Evolutionary conservation across 2,888 invertebrate genomes (phyloP), one percentile per base, ranked within the genome.

Genomic region (Phragmatobia fuliginosa): DNA sequence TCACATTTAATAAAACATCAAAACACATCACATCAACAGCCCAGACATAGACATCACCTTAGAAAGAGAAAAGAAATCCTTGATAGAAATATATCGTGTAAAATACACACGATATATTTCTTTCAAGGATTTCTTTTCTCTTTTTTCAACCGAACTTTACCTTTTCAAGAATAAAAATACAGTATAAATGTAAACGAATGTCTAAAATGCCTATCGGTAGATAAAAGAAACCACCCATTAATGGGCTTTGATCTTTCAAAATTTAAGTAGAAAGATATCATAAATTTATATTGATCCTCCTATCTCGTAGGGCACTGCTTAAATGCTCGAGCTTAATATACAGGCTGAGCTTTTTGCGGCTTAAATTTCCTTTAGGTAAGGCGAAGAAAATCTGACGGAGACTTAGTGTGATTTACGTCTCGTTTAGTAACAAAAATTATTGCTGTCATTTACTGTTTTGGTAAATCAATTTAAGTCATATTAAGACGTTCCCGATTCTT

Each of bases 281-380:
- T 56, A 56, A 28, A 56, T 56, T 56, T 28, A 28, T 56, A 56
- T 56, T 56, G 56, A 56, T 25, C 56, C 56, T 28, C 56, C 56
- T 56, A 56, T 56, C 28, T 25, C 56, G 28, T 16, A 28, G 28
- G 56, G 56, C 16, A 56, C 56, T 56, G 56, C 16, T 16, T 56
- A 28, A 56, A 25, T 28, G 16, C 56, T 28, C 28, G 2, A 56
- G 56, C 28, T 56, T 28, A 16, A 56, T 28, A 56, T 56, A 56
- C 28, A 56, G 56, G 56, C 16, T 56, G 56, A 56, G 52, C 49
- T 16, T 31, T 62, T 21, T 41, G 1, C 14, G 14, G 56, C 56
- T 28, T 28, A 28, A 56, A 56, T 28, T 56, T 28, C 16, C 3
- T 56, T 28, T 28, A 28, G 56, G 2, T 28, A 56, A 25, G 52